Evolutionary conservation across 2,113 vertebrate species (phyloP).

Genomic region (Tyto alba): DNA sequence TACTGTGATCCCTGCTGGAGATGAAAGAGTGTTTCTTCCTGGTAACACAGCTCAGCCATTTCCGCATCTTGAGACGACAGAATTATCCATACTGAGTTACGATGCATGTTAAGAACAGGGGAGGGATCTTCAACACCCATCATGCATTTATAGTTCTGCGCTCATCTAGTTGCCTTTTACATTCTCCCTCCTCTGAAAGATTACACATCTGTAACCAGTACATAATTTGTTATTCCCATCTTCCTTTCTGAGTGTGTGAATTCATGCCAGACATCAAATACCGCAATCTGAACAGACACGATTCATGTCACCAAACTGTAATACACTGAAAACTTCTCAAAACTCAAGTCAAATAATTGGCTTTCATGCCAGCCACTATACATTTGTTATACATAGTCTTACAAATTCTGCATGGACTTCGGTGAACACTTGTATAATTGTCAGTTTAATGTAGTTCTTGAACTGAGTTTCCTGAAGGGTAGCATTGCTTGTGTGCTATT

Average conservation of each 20-base stretch:
- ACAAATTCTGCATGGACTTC: not conserved
- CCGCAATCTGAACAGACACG: not conserved
- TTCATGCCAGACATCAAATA: not conserved
- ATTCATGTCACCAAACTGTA: not conserved
- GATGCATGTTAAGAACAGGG: not conserved
- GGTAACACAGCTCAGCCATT: not conserved
- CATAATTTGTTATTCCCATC: not conserved
- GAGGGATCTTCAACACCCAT: not conserved
- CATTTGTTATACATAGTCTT: not conserved
- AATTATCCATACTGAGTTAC: not conserved
- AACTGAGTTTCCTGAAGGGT: not conserved
- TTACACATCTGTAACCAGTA: not conserved
- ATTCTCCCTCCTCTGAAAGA: not conserved
- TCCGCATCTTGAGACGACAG: not conserved
- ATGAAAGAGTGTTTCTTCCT: not conserved
- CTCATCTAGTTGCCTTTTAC: not conserved
- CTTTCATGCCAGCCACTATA: not conserved
- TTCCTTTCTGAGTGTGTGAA: not conserved
- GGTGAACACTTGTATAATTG: not conserved
- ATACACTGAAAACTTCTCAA: not conserved
- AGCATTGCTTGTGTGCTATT: not conserved
- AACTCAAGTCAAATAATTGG: not conserved
- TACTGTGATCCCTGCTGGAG: not conserved
- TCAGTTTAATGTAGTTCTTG: not conserved
- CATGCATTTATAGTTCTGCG: not conserved